Percentiles rank a stretch among this genome's conserved stretches.
Conservation (phyloP, 2,797 vertebrate genomes). For the Alcedo quadribrachys region DNA sequence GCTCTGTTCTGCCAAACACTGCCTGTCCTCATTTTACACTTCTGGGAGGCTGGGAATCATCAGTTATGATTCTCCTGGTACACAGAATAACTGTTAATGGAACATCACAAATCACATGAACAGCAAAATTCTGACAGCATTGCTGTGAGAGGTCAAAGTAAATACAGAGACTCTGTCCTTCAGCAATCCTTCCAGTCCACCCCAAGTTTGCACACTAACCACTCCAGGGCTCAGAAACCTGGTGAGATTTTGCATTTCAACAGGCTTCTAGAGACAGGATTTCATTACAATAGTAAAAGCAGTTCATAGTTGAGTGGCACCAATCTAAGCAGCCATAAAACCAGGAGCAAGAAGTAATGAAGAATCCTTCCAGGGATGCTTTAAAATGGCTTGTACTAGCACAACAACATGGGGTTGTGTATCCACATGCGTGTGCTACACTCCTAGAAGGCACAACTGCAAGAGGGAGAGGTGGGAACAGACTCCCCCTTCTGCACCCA, state of each 20-base stretch:
- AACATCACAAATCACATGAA: constrained; percentile 47
- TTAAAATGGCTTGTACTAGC: background rate
- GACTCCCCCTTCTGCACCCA: background rate
- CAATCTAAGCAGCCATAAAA: constrained; percentile 22
- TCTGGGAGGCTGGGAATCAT: constrained; percentile 33
- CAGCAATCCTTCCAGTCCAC: background rate
- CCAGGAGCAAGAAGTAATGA: background rate
- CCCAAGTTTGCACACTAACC: background rate
- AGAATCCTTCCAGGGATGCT: background rate
- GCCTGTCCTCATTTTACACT: constrained; percentile 17
- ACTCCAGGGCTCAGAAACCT: background rate
- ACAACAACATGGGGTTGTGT: background rate
- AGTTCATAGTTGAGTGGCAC: background rate
- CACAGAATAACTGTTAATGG: constrained; percentile 51
- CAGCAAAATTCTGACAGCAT: constrained; percentile 18
- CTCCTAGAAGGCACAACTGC: background rate
- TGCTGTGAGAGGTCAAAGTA: constrained; percentile 18
- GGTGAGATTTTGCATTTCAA: background rate
- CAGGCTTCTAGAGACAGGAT: background rate
- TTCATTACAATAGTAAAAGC: background rate
- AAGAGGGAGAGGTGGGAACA: background rate
- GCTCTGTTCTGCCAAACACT: constrained; percentile 23
- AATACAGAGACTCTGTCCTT: constrained; percentile 23
- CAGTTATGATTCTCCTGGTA: constrained; percentile 33
- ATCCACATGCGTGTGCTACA: background rate